phyloP scores from a whole-genome alignment of 2,113 vertebrate genomes.

The Morone chrysops region DNA sequence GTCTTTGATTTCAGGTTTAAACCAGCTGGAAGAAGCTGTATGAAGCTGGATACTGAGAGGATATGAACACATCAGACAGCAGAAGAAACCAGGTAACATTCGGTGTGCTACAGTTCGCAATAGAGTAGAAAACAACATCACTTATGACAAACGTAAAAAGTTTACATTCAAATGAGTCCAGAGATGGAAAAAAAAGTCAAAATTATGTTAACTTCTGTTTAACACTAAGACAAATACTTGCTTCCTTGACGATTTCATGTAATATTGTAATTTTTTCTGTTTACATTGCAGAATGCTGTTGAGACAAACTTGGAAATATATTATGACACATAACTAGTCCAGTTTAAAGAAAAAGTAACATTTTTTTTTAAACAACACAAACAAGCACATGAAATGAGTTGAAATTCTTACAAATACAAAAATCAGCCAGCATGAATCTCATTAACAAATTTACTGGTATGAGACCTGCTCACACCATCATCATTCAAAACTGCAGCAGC shows the following conservation, averaged over 20 bases:
- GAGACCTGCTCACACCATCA: constrained; percentile 81
- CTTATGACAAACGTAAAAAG: constrained; percentile 32
- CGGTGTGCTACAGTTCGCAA: constrained; percentile 49
- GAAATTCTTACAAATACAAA: constrained; percentile 56
- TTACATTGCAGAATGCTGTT: constrained; percentile 18
- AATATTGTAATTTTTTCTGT: constrained; percentile 32
- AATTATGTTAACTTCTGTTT: not conserved
- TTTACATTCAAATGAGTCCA: constrained; percentile 69
- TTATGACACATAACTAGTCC: constrained; percentile 23
- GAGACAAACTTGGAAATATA: constrained; percentile 31
- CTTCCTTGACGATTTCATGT: constrained; percentile 28
- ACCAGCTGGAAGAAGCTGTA: constrained; percentile 72
- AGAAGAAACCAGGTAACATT: constrained; percentile 40
- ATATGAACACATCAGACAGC: constrained; percentile 57
- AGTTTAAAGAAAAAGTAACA: constrained; percentile 8
- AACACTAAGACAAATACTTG: constrained; percentile 48
- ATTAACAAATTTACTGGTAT: constrained; percentile 47
- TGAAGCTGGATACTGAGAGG: constrained; percentile 59
- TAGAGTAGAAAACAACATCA: constrained; percentile 48
- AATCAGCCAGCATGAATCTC: constrained; percentile 38
- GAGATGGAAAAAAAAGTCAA: constrained; percentile 19
- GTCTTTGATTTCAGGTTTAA: constrained; percentile 78
- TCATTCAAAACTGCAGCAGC: constrained; percentile 61
- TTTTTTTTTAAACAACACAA: constrained; percentile 15
- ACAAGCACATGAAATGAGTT: constrained; percentile 33